Conservation (phyloP, 2,797 vertebrate genomes). For the Morelia viridis region DNA sequence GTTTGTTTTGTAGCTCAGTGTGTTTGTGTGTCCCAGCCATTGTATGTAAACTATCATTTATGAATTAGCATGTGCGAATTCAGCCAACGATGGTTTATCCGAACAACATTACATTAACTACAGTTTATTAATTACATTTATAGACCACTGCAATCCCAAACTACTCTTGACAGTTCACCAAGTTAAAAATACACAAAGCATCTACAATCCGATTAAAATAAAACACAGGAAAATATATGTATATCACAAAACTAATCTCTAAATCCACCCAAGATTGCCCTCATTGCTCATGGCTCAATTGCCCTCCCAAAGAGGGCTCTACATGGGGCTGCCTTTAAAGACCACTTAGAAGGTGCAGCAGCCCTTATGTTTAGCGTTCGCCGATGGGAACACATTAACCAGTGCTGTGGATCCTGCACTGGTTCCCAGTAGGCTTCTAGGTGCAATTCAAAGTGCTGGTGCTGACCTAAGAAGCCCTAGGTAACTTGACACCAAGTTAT, state of each 20-base stretch:
- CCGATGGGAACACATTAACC: too few relatives aligned
- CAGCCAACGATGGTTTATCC: background rate
- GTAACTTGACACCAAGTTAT: too few relatives aligned
- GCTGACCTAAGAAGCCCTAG: too few relatives aligned
- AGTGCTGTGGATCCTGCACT: too few relatives aligned
- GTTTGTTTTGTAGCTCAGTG: background rate
- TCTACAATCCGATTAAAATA: background rate
- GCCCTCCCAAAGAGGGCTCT: background rate
- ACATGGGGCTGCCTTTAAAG: background rate
- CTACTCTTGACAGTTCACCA: background rate
- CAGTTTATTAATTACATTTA: background rate
- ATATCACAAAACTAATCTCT: background rate
- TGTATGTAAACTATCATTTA: background rate
- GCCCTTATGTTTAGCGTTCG: too few relatives aligned
- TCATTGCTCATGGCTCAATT: background rate
- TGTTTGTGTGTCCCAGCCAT: background rate
- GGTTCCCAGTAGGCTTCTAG: too few relatives aligned
- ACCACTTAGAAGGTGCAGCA: background rate
- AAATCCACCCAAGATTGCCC: background rate
- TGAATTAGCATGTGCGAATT: background rate
- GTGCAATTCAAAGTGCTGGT: too few relatives aligned
- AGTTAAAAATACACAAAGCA: background rate
- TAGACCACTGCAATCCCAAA: background rate
- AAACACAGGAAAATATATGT: background rate
- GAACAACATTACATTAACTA: background rate